Evolutionary conservation across 53 echinoderm and acorn worm species (phyloP), one percentile per base, ranked within the genome.

Genomic region (Temnopleurus reevesii): DNA sequence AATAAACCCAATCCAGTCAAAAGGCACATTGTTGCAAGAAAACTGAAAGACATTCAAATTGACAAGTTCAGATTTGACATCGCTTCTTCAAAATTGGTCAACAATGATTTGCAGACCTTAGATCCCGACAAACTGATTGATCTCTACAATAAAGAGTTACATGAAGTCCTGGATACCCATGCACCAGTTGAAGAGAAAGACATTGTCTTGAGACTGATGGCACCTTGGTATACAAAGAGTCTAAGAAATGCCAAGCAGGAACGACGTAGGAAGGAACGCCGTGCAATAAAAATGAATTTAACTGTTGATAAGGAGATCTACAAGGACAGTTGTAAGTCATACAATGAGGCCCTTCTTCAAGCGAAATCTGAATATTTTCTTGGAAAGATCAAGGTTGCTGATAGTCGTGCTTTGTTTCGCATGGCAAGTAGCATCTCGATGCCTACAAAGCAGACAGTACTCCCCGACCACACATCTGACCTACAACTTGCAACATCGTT

Each of bases 401-500:
- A 77, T 46, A 71, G 31, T 29, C 76, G 76, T 49, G 49, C 49
- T 49, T 15, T 49, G 9, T 63, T 63, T 63, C 63, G 63, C 12
- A 4, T 63, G 63, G 15, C 63, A 1, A 63, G 15, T 17, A 63
- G 63, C 63, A 30, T 63, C 15, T 63, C 63, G 30, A 13, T 31
- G 10, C 83, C 91, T 31, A 17, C 31, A 43, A 26, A 18, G 25
- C 49, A 6, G 10, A 56, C 24, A 26, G 29, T 49, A 17, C 54
- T 91, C 18, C 66, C 91, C 29, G 54, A 81, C 51, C 64, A 83
- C 38, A 47, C 24, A 4, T 80, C 49, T 21, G 49, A 51, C 12
- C 33, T 54, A 25, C 38, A 91, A 45, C 86, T 91, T 2, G 91
- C 91, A 17, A 54, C 55, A 8, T 57, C 41, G 12, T 91, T 91